A percentile compares a stretch with the other conserved stretches of the same genome.
phyloP scores from a whole-genome alignment of 2,113 vertebrate species.

The Anoura caudifer region DNA sequence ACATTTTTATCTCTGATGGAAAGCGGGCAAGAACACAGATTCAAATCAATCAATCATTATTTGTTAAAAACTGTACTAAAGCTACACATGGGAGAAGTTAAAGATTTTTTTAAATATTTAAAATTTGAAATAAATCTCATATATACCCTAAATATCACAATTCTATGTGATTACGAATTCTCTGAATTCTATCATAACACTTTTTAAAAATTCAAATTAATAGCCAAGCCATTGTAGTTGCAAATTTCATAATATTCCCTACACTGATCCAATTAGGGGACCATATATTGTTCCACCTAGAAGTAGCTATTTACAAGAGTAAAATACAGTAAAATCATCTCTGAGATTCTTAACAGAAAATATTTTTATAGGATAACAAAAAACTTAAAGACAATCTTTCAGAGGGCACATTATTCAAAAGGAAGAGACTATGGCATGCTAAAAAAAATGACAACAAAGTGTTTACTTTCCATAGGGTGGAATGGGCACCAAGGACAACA shows the following conservation, averaged over 20 bases:
- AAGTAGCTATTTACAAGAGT: not conserved
- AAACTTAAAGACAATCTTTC: not conserved
- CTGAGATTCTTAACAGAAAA: not conserved
- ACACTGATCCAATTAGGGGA: not conserved
- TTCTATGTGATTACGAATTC: not conserved
- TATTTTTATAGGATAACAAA: not conserved
- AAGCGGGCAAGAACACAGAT: not conserved
- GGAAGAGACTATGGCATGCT: not conserved
- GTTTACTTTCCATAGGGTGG: not conserved
- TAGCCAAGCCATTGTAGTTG: not conserved
- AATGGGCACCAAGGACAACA: too few relatives aligned
- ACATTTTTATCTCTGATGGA: not conserved
- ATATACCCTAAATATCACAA: not conserved
- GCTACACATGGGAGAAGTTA: not conserved
- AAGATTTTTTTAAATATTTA: not conserved
- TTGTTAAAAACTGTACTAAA: not conserved
- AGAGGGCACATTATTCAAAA: not conserved
- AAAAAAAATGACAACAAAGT: not conserved
- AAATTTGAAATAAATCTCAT: not conserved
- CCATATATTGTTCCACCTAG: not conserved
- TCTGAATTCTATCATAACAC: not conserved
- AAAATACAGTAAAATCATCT: not conserved
- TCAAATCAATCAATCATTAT: not conserved
- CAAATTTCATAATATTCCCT: not conserved
- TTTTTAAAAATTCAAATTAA: not conserved